Evolutionary conservation across 2,888 invertebrate species (phyloP), one percentile per base, ranked within the genome.

Genomic region (Coelogynopora nodosa): DNA sequence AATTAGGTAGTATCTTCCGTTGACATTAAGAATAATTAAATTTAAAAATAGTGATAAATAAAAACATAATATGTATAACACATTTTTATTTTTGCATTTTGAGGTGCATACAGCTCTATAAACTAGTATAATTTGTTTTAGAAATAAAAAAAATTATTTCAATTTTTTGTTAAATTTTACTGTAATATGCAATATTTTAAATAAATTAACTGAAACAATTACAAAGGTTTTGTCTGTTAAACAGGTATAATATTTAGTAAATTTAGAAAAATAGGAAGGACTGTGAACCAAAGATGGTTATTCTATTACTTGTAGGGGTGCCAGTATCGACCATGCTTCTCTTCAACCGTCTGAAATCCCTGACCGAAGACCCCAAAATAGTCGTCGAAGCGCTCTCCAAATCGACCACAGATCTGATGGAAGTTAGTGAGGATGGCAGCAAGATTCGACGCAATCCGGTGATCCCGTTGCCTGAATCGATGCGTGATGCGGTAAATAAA

Each of bases 241-340:
- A 49, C 18, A 49, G 18, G 18, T 49, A 49, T 49, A 49, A 18
- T 49, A 49, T 18, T 49, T 49, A 49, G 5, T 49, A 13, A 13
- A 18, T 13, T 18, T 13, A 49, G 49, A 49, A 49, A n/a, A n/a
- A n/a, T n/a, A n/a, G n/a, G n/a, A n/a, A n/a, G n/a, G n/a, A n/a
- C n/a, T n/a, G n/a, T n/a, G n/a, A n/a, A n/a, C n/a, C n/a, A n/a
- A n/a, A 18, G 49, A 10, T 49, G 18, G 18, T 10, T 10, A 49
- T 49, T 49, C 18, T 5, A 49, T 18, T 49, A 10, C 49, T 49
- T 49, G 18, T 86, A 90, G 93, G 98, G 98, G 94, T 99, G 27
- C 94, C 96, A 0, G 91, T 98, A 82, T 94, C 95, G 0, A 94
- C 95, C 0, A 94, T 99, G 92, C 92, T 95, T 82, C 96, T 94